These are phyloP conservation scores for Drosophila ironensis DNA, from an alignment of 1,140 invertebrate genomes.

Conservation along the genomic window DNA sequence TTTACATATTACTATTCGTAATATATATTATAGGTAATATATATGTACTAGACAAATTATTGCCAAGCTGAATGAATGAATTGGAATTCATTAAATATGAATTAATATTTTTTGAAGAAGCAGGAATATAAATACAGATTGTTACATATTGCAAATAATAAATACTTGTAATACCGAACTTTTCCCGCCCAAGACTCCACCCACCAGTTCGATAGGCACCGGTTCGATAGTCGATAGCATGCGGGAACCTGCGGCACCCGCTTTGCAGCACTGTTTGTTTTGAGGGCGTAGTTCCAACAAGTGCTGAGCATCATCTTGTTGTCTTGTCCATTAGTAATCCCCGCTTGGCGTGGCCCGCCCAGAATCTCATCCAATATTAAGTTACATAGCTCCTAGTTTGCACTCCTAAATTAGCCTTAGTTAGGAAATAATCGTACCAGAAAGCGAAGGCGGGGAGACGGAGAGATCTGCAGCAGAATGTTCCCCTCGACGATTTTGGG, in stretches of 20 bases:
- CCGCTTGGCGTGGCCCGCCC: constrained; percentile 26
- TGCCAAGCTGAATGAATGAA: too few species aligned
- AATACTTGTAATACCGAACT: too few species aligned
- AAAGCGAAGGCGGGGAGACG: not conserved
- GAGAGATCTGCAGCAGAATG: constrained; percentile 9
- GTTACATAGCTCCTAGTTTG: constrained; percentile 16
- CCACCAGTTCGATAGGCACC: not conserved
- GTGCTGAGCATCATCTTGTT: constrained; percentile 55
- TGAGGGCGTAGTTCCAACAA: constrained; percentile 78
- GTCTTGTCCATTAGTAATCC: constrained; percentile 69
- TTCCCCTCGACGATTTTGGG: constrained; percentile 63
- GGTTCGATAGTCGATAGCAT: constrained; percentile 7
- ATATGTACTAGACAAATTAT: too few species aligned
- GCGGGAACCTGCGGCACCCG: not conserved
- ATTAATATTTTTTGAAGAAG: too few species aligned
- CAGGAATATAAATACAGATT: too few species aligned
- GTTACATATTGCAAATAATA: too few species aligned
- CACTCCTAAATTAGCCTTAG: not conserved
- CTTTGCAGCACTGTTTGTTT: constrained; percentile 45
- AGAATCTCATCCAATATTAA: constrained; percentile 24
- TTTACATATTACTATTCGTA: too few species aligned
- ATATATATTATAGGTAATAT: too few species aligned
- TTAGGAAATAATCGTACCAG: too few species aligned
- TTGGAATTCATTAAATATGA: too few species aligned
- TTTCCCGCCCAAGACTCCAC: not conserved